Percentiles rank a stretch among this genome's conserved stretches.
phyloP scores from a whole-genome alignment of 2,113 vertebrate genomes.

The Geothlypis trichas region DNA sequence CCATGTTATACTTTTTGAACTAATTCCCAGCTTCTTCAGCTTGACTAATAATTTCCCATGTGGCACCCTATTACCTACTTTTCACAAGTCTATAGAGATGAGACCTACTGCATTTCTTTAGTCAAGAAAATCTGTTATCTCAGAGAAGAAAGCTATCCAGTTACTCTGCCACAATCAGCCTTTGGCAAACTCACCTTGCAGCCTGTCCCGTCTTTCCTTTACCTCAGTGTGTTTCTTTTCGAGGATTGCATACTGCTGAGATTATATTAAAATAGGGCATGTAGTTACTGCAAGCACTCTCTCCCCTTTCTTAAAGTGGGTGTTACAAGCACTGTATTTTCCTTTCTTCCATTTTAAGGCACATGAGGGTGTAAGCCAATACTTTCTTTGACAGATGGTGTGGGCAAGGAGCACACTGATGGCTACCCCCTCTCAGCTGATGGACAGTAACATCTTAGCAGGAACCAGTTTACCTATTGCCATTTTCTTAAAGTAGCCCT shows the following conservation, averaged over 20 bases:
- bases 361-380: neutral
- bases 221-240: neutral
- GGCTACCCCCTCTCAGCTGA: neutral
- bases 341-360: neutral
- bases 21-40: constrained; percentile 54
- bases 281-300: neutral
- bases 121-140: constrained; percentile 53
- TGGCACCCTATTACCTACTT: constrained; percentile 64
- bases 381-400: neutral
- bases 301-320: neutral
- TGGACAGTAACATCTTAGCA: neutral
- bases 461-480: neutral
- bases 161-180: constrained; percentile 11
- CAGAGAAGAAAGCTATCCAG: constrained; percentile 36
- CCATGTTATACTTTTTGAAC: constrained; percentile 57
- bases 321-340: neutral
- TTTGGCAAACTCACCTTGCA: neutral
- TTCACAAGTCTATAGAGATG: constrained; percentile 53
- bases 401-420: neutral
- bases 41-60: constrained; percentile 66
- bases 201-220: constrained; percentile 10
- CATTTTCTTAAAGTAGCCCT: neutral
- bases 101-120: constrained; percentile 63
- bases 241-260: neutral
- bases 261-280: constrained; percentile 19